Conservation (phyloP, 35 echinoderm and acorn worm genomes). For the Patiria miniata region DNA sequence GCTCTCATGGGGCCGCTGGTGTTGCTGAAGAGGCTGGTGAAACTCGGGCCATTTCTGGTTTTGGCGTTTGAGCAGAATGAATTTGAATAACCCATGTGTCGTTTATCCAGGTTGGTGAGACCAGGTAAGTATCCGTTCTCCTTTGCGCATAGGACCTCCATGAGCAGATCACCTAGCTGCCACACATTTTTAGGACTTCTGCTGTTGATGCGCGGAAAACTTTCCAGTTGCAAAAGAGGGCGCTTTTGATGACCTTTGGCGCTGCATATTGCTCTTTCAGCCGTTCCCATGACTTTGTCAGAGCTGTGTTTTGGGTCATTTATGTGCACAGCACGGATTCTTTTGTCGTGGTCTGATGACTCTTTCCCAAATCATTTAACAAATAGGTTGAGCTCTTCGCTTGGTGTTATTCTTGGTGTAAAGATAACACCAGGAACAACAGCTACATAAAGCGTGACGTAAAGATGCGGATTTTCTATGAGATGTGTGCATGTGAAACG, state of each 20-base stretch:
- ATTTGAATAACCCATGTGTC: conserved; percentile 41
- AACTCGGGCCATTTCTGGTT: conserved; percentile 52
- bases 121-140: conserved; percentile 40
- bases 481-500: no score
- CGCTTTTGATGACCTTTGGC: conserved; percentile 45
- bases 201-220: conserved; percentile 16
- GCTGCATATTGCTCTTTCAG: conserved; percentile 53
- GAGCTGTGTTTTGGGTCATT: conserved; percentile 20
- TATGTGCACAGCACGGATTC: conserved; percentile 35
- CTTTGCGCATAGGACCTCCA: conserved; percentile 43
- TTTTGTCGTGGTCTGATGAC: not conserved
- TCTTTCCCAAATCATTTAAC: conserved; percentile 54
- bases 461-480: no score
- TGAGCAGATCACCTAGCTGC: conserved; percentile 43
- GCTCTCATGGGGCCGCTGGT: not conserved
- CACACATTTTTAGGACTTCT: conserved; percentile 19
- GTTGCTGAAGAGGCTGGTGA: not conserved
- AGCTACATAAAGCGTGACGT: no score
- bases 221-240: conserved; percentile 46
- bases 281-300: conserved; percentile 44
- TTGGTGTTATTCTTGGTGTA: no score
- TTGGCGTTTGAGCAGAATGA: conserved; percentile 42
- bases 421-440: no score
- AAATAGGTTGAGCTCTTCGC: conserved; percentile 58
- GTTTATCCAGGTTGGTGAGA: conserved; percentile 57